Base-by-base conservation (phyloP, 2,113 vertebrate genomes). In the Athene cunicularia region DNA sequence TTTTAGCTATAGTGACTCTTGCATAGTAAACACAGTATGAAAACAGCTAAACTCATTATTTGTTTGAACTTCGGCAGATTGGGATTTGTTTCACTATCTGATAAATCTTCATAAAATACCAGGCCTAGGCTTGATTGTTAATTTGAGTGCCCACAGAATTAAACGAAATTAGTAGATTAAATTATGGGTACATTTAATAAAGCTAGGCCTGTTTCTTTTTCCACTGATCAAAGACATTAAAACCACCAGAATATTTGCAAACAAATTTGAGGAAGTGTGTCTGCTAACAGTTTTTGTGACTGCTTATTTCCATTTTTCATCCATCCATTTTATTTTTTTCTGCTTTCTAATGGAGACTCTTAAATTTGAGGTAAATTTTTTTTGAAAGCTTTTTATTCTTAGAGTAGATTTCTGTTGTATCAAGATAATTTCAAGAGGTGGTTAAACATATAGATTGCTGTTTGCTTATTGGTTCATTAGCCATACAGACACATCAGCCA, bases 341-440 rank as follows among this genome's bases (percentile, higher is more conserved):
- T 98, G 97, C 97, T 98, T 96, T 98, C 97, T 98, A 93, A 96
- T 95, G 98, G 98, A 99, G 98, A 98, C 98, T 87, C 96, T 96
- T 99, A 98, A 98, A 98, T 98, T 98, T 92, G 98, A 99, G 98
- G 98, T 99, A 99, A 99, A 96, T 39, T 88, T 75, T 95, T 96
- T 89, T 63, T 49, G 59, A 93, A 97, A 67, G 32, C 47, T 82
- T 96, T 87, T 91, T 91, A 7, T 86, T 82, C 21, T 88, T 86
- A n/a, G 28, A 43, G 59, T 64, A 71, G 56, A 75, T 76, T 90
- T 93, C 62, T 95, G 15, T 73, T 50, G 22, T 91, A 90, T 91
- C 77, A 92, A 85, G 55, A 18, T 72, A 93, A 84, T 86, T 84
- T 96, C n/a, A 96, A 87, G 68, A 87, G 37, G 24, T 43, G 86